phyloP scores from a whole-genome alignment of 2,113 vertebrate species.

The Anarrhichthys ocellatus region DNA sequence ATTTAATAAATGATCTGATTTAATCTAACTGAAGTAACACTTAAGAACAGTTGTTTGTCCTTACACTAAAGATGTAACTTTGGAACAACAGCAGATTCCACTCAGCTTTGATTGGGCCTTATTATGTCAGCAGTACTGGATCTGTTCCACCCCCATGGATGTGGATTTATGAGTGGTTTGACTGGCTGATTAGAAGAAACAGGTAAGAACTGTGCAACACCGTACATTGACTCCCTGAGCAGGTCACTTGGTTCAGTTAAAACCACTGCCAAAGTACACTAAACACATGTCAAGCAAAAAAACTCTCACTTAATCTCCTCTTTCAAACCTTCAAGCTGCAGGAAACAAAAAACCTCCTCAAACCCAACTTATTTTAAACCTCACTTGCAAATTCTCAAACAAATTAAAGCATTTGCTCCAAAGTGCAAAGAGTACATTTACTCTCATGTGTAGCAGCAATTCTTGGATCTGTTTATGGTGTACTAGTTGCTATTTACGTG shows the following conservation, averaged over 20 bases:
- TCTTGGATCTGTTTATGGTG: slow-evolving; percentile 39
- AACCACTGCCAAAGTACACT: background rate
- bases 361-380: slow-evolving; percentile 6
- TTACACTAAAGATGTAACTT: background rate
- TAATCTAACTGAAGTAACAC: background rate
- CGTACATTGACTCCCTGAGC: background rate
- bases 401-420: background rate
- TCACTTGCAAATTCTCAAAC: background rate
- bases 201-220: slow-evolving; percentile 8
- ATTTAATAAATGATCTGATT: background rate
- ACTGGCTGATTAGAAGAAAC: background rate
- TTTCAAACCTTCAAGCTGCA: background rate
- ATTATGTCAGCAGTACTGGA: background rate
- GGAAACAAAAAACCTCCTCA: slow-evolving; percentile 27
- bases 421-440: background rate
- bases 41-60: background rate
- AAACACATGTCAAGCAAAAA: background rate
- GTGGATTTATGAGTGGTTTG: background rate
- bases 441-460: background rate
- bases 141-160: slow-evolving; percentile 14
- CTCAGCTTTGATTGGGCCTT: background rate
- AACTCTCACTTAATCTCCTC: background rate
- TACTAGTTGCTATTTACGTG: slow-evolving; percentile 39
- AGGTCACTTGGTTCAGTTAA: background rate
- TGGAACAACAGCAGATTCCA: background rate